Evolutionary conservation across 2,888 invertebrate species (phyloP).

Genomic region (Dromius quadrimaculatus): DNA sequence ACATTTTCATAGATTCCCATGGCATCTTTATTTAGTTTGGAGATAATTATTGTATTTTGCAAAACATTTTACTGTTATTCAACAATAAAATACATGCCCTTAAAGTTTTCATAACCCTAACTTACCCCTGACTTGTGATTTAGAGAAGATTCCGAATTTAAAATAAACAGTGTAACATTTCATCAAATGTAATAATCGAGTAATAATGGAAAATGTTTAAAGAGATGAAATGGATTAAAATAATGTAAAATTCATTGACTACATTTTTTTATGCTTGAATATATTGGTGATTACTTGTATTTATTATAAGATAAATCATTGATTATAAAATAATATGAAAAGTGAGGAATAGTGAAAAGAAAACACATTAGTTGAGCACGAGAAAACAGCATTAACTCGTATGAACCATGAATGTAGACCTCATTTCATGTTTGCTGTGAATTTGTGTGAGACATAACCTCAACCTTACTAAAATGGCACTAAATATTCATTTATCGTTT

Average conservation of each 20-base stretch:
- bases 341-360: constrained; percentile 4
- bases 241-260: no score
- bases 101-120: not conserved
- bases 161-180: not conserved
- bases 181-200: not conserved
- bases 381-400: constrained; percentile 24
- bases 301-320: not conserved
- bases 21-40: no score
- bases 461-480: no score
- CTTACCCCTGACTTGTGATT: no score
- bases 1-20: no score
- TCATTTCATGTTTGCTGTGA: no score
- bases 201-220: not conserved
- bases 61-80: not conserved
- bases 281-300: no score
- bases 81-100: not conserved
- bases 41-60: not conserved
- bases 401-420: no score
- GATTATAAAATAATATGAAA: constrained; percentile 1
- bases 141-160: not conserved
- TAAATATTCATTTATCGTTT: no score
- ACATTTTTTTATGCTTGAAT: no score
- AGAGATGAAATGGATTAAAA: no score
- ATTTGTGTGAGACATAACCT: no score
- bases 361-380: constrained; percentile 32